phyloP scores from a whole-genome alignment of 1,140 invertebrate genomes.

The Reticulitermes speratus region DNA sequence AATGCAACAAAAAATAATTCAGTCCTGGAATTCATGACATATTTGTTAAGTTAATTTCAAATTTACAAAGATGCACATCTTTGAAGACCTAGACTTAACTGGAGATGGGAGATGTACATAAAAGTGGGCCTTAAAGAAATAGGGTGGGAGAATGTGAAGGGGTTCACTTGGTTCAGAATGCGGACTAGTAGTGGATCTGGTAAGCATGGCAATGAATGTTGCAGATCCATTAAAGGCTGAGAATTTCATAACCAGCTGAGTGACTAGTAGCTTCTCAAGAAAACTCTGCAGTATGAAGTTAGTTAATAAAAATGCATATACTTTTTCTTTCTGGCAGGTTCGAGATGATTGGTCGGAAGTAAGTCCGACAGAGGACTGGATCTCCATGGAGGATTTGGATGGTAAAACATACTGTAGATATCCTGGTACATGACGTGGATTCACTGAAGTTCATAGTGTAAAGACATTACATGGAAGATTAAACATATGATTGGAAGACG shows the following conservation, averaged over 20 bases:
- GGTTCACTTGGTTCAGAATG: neutral
- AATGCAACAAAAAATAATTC: no score
- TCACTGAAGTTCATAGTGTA: neutral
- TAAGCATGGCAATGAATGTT: neutral
- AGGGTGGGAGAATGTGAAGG: no score
- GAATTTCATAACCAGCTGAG: no score
- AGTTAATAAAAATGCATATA: neutral
- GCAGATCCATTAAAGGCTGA: neutral
- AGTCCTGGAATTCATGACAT: no score
- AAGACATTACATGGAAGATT: neutral
- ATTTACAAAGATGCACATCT: no score
- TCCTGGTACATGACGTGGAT: slow-evolving; percentile 49
- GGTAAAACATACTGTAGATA: slow-evolving; percentile 60
- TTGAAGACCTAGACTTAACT: no score
- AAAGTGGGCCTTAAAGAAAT: neutral
- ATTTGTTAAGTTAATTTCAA: no score
- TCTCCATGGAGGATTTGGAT: slow-evolving; percentile 57
- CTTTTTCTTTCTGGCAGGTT: slow-evolving; percentile 18
- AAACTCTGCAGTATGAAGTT: neutral
- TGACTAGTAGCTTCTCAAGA: no score
- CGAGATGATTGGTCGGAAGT: slow-evolving; percentile 35
- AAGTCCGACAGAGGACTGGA: slow-evolving; percentile 59
- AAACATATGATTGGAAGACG: neutral
- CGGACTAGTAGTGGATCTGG: neutral
- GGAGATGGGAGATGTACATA: no score